Conservation (phyloP, 2,113 vertebrate species). For the Salvator merianae region DNA sequence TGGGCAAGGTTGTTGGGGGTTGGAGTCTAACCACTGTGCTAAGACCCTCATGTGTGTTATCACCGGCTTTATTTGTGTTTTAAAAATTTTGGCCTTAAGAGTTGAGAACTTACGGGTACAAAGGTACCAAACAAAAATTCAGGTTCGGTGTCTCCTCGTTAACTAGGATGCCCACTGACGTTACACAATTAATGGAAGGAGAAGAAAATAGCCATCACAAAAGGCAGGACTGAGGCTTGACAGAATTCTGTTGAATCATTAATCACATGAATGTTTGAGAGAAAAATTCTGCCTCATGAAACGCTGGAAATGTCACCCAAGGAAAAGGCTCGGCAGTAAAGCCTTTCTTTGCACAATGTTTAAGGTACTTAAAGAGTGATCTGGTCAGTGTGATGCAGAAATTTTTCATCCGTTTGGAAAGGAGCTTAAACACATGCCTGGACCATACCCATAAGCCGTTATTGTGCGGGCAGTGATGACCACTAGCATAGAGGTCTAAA, state of each 20-base stretch:
- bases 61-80: no score
- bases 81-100: no score
- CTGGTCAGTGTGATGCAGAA: background rate
- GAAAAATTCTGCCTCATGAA: background rate
- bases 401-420: background rate
- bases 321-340: background rate
- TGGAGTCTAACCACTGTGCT: no score
- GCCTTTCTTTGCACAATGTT: background rate
- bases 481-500: background rate
- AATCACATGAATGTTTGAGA: fast-evolving
- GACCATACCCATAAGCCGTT: background rate
- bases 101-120: no score
- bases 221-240: no score
- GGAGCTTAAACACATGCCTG: background rate
- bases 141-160: no score
- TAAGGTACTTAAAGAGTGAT: background rate
- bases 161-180: no score
- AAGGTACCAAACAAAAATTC: no score
- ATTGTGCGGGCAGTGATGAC: fast-evolving
- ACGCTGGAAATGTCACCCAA: background rate
- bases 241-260: background rate
- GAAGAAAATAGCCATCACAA: background rate
- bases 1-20: no score
- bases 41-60: no score
- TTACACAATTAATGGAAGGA: no score